Evolutionary conservation across 2,113 vertebrate genomes (phyloP).

Genomic region (Thymallus thymallus): DNA sequence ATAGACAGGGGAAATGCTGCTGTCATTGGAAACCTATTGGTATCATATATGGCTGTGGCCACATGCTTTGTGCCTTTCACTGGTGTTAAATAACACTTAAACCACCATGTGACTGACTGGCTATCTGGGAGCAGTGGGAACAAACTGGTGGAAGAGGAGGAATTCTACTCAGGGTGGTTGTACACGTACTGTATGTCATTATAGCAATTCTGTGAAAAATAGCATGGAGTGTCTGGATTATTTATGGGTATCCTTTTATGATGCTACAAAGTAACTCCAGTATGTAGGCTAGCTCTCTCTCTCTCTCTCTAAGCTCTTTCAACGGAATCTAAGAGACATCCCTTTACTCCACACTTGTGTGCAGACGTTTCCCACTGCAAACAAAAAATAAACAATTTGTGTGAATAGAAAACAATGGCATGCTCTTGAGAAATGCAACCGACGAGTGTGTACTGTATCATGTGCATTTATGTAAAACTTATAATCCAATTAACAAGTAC

Average conservation of each 20-base stretch:
- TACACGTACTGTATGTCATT: neutral
- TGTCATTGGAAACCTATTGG: neutral
- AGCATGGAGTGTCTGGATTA: constrained; percentile 37
- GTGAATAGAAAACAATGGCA: constrained; percentile 44
- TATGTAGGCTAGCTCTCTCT: constrained; percentile 1
- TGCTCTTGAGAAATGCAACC: constrained; percentile 51
- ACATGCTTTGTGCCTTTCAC: constrained; percentile 41
- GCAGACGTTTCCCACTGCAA: constrained; percentile 4
- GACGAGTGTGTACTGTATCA: constrained; percentile 40
- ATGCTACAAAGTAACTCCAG: constrained; percentile 24
- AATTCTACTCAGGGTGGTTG: neutral
- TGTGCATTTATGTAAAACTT: constrained; percentile 67
- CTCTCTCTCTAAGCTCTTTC: neutral
- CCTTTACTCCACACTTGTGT: too few relatives aligned
- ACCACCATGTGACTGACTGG: constrained; percentile 40
- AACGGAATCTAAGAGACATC: constrained; percentile 27
- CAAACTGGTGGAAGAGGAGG: constrained; percentile 14
- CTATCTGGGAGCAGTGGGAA: constrained; percentile 33
- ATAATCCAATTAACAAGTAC: constrained; percentile 71
- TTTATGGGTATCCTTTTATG: constrained; percentile 43
- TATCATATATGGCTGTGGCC: constrained; percentile 44
- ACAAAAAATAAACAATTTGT: constrained; percentile 12
- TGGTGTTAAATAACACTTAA: constrained; percentile 35
- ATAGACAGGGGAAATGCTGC: constrained; percentile 36
- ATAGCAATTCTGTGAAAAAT: neutral